These are phyloP conservation scores for Cabera pusaria DNA, from an alignment of 2,888 invertebrate species.

Conservation along the genomic window DNA sequence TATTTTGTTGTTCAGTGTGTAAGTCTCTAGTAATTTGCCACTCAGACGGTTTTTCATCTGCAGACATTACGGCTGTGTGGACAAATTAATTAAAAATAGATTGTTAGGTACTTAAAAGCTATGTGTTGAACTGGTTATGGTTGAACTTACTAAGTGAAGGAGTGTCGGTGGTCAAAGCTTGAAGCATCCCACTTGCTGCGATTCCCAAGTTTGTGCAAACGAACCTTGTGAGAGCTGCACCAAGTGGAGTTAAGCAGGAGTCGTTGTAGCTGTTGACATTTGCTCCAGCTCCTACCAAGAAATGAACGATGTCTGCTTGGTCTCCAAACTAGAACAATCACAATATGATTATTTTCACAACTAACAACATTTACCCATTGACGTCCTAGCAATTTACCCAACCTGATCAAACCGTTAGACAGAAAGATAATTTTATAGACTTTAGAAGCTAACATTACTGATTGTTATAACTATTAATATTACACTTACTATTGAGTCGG, in stretches of 20 bases:
- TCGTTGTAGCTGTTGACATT: slow-evolving; percentile 77
- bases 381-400: no score
- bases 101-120: no score
- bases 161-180: slow-evolving; percentile 48
- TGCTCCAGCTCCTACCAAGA: slow-evolving; percentile 77
- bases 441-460: no score
- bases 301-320: slow-evolving; percentile 58
- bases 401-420: no score
- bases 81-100: no score
- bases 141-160: slow-evolving; percentile 14
- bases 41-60: slow-evolving; percentile 44
- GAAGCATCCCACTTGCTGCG: slow-evolving; percentile 39
- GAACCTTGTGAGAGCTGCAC: slow-evolving; percentile 63
- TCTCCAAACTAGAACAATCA: slow-evolving; percentile 52
- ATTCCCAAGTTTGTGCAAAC: slow-evolving; percentile 51
- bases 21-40: slow-evolving; percentile 53
- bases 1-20: slow-evolving; percentile 4
- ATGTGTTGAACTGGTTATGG: no score
- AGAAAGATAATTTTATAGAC: no score
- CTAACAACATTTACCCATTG: no score
- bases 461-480: no score
- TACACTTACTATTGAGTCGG: no score
- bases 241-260: slow-evolving; percentile 78
- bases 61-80: slow-evolving; percentile 23
- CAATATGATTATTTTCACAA: no score